phyloP scores from a whole-genome alignment of 1,140 invertebrate genomes.

The Zelostemma sp. region DNA sequence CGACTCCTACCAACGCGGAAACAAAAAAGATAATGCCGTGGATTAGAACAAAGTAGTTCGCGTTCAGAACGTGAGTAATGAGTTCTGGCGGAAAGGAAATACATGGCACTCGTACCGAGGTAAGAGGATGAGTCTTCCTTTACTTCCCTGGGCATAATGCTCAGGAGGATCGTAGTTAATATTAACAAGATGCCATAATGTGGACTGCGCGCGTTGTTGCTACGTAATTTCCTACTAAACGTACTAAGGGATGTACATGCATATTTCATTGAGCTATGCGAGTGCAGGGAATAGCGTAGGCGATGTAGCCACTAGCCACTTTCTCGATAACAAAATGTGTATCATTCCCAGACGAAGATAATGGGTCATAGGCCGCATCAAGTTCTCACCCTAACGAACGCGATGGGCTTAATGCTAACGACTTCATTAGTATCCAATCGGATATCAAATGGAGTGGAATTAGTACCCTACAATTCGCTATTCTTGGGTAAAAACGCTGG shows the following conservation, averaged over 20 bases:
- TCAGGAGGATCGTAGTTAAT: constrained; percentile 51
- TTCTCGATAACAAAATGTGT: constrained; percentile 10
- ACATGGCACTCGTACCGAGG: constrained; percentile 4
- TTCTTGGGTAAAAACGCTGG: too few relatives aligned
- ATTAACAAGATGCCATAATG: constrained; percentile 56
- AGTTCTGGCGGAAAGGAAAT: not conserved
- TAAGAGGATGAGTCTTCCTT: constrained; percentile 8
- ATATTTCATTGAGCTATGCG: constrained; percentile 49
- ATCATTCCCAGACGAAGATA: not conserved
- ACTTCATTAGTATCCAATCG: too few relatives aligned
- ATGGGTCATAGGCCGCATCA: constrained; percentile 1
- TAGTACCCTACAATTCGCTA: too few relatives aligned
- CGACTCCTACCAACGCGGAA: constrained; percentile 7
- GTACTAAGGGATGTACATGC: constrained; percentile 55
- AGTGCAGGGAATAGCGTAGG: constrained; percentile 2
- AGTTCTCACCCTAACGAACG: not conserved
- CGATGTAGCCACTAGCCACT: not conserved
- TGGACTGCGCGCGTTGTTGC: constrained; percentile 56
- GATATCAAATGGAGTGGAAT: too few relatives aligned
- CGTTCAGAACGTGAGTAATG: constrained; percentile 6
- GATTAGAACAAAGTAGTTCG: not conserved
- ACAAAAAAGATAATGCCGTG: not conserved
- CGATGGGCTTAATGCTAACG: constrained; percentile 6
- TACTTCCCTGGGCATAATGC: constrained; percentile 7
- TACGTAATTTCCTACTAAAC: constrained; percentile 63